Percentiles rank a stretch among this genome's conserved stretches.
phyloP scores from a whole-genome alignment of 2,113 vertebrate genomes.

The Ranitomeya variabilis region DNA sequence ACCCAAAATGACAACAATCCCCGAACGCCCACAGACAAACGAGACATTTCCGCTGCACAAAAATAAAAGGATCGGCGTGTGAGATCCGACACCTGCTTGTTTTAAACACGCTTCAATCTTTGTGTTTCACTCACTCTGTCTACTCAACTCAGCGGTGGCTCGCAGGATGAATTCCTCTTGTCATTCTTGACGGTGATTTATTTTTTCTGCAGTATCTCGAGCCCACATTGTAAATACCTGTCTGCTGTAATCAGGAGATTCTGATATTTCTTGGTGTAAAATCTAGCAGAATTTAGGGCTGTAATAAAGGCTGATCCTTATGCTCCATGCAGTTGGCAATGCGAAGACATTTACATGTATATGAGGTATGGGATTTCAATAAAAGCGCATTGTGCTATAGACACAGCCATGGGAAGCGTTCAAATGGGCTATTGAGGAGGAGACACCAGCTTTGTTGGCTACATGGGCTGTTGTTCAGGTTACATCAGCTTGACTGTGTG shows the following conservation, averaged over 20 bases:
- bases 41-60: neutral
- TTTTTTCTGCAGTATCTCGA: neutral
- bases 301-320: neutral
- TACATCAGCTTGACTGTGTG: neutral
- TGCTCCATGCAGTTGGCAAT: neutral
- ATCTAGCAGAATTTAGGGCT: neutral
- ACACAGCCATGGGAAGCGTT: neutral
- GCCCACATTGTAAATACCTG: neutral
- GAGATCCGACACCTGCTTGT: conserved; percentile 3
- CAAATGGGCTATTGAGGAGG: neutral
- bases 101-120: neutral
- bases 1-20: neutral
- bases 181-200: conserved; percentile 12
- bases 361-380: neutral
- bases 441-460: neutral
- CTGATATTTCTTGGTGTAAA: neutral
- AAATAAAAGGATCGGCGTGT: neutral
- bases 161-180: conserved; percentile 21
- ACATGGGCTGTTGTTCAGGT: neutral
- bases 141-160: conserved; percentile 7
- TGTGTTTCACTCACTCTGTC: conserved; percentile 4
- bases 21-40: neutral
- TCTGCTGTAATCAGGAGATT: neutral
- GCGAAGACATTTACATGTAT: neutral
- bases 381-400: neutral